Evolutionary conservation across 2,113 vertebrate genomes (phyloP), one percentile per base, ranked within the genome.

Genomic region (Eonycteris spelaea): DNA sequence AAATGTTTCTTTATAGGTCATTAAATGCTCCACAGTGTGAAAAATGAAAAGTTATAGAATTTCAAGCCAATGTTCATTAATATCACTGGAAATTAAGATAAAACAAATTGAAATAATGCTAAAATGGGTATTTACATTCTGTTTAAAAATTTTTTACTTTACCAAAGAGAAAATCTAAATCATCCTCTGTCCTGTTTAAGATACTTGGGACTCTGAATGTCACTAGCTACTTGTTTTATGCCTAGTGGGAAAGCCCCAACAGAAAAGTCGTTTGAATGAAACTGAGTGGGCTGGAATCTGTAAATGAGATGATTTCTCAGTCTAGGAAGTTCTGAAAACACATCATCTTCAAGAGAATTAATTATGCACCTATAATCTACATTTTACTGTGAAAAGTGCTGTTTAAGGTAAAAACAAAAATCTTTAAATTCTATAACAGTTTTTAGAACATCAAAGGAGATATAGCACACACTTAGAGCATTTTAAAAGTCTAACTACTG

Each of bases 41-140:
- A 94, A 57, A 74, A 67, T 33, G 35, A 91, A 86, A 83, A 87
- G 6, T 28, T 68, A 8, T 51, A 75, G 38, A 67, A 35, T 74
- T 86, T 15, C 26, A 85, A 78, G 13, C 11, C 26, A 94, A 5
- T 77, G 45, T 33, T 78, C 43, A 65, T 65, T 24, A 94, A 14
- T 75, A 38, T 63, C 13, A 88, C 26, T 63, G 84, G 55, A 95
- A 85, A 95, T 79, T 78, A 93, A 89, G 63, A 79, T 79, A 71
- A 86, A 82, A 53, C 33, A 91, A 65, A 51, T 5, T 61, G 35
- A 87, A 79, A 70, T 48, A 53, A 59, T 90, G 30, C 24, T 77
- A 65, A 55, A 59, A 71, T 93, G 35, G 7, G 30, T 30, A 65
- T 35, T 83, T n/a, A 75, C 5, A 51, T 92, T 92, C 74, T 61